Percentiles rank a stretch among this genome's conserved stretches.
phyloP scores from a whole-genome alignment of 2,113 vertebrate species.

The Paratilapia polleni region DNA sequence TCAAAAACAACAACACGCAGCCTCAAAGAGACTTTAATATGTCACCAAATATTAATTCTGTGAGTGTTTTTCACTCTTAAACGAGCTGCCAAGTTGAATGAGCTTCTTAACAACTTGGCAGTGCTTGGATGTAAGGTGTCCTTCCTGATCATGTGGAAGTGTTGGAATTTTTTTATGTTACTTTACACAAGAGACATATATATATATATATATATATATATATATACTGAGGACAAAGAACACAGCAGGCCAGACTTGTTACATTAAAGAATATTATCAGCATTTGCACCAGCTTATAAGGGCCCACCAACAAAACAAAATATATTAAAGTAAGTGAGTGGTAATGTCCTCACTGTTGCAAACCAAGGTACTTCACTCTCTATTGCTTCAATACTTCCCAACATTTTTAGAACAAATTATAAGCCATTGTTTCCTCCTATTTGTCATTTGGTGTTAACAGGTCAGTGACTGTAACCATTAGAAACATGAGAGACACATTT shows the following conservation, averaged over 20 bases:
- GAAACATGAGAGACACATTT: no score
- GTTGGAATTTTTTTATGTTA: not conserved
- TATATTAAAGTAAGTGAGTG: slow-evolving; percentile 3
- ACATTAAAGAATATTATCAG: not conserved
- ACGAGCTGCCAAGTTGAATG: slow-evolving; percentile 40
- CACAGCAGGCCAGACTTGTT: not conserved
- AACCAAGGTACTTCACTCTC: not conserved
- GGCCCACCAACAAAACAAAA: not conserved
- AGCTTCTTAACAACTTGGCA: not conserved
- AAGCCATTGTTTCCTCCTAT: not conserved
- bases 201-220: no score
- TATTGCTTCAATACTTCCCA: not conserved
- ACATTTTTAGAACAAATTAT: not conserved
- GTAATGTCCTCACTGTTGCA: not conserved
- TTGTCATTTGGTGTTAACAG: not conserved
- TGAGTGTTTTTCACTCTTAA: slow-evolving; percentile 19
- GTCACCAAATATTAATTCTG: slow-evolving; percentile 43
- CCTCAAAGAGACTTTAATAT: slow-evolving; percentile 43
- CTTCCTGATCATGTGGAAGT: slow-evolving; percentile 10
- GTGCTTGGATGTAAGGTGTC: not conserved
- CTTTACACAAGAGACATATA: not conserved
- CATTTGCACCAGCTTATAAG: not conserved
- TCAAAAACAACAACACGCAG: slow-evolving; percentile 42
- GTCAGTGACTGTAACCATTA: no score
- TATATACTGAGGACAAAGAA: not conserved